Percentiles rank a stretch among this genome's conserved stretches.
phyloP scores from a whole-genome alignment of 2,888 invertebrate genomes.

The Papilio demoleus region DNA sequence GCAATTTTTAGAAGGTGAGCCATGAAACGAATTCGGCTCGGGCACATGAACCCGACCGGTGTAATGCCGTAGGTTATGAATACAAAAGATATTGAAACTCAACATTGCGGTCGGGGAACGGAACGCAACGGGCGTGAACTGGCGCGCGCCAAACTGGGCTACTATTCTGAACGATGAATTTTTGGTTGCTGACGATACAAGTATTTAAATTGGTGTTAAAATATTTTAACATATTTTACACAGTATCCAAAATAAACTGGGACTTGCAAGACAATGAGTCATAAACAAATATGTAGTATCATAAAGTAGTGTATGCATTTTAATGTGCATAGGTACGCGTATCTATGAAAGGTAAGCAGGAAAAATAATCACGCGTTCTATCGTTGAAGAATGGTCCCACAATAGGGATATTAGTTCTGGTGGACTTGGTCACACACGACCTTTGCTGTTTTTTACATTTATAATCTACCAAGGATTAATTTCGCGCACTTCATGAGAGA shows the following conservation, averaged over 20 bases:
- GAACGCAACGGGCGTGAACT: conserved; percentile 64
- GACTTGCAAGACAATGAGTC: not conserved
- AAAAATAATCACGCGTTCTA: too few relatives aligned
- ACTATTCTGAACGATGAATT: conserved; percentile 54
- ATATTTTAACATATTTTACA: not conserved
- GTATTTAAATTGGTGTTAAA: not conserved
- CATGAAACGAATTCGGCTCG: conserved; percentile 60
- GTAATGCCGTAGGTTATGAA: conserved; percentile 72
- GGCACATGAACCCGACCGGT: conserved; percentile 56
- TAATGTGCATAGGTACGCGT: too few relatives aligned
- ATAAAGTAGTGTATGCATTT: too few relatives aligned
- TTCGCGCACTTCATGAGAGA: conserved; percentile 33
- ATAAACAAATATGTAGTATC: not conserved
- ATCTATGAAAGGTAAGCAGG: too few relatives aligned
- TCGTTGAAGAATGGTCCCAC: not conserved
- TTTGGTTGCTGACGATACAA: not conserved
- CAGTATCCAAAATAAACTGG: not conserved
- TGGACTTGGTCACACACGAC: not conserved
- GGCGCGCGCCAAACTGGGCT: conserved; percentile 53
- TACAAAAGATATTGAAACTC: conserved; percentile 68
- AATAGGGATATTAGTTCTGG: not conserved
- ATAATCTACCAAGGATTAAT: not conserved
- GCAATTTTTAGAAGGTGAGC: conserved; percentile 52
- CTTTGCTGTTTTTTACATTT: conserved; percentile 6
- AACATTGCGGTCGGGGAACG: conserved; percentile 71